Percentiles rank a stretch among this genome's conserved stretches.
phyloP scores from a whole-genome alignment of 2,888 invertebrate species.

The Geophilus truncorum region DNA sequence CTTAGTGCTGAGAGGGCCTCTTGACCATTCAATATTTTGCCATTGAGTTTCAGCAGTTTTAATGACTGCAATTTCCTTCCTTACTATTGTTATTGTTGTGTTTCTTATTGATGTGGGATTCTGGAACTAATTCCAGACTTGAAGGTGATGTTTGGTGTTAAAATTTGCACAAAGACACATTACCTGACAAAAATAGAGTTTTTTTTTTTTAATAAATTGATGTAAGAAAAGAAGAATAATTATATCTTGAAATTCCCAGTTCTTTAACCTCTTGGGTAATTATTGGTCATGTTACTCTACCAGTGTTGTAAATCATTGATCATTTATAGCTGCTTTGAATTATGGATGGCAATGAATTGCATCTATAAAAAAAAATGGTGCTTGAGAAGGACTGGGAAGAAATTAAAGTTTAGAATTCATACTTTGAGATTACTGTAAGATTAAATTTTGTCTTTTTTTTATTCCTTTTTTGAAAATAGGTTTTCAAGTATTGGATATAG shows the following conservation, averaged over 20 bases:
- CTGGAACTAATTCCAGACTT: not conserved
- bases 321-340: constrained; percentile 12
- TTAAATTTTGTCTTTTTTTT: not conserved
- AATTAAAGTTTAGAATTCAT: not conserved
- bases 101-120: not conserved
- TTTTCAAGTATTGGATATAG: not conserved
- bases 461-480: not conserved
- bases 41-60: not conserved
- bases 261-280: not conserved
- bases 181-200: not conserved
- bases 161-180: not conserved
- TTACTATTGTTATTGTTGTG: not conserved
- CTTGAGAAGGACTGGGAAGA: not conserved
- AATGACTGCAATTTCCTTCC: constrained; percentile 5
- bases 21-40: not conserved
- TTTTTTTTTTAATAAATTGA: not conserved
- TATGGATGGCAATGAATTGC: constrained; percentile 20
- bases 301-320: not conserved
- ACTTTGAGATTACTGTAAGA: too few relatives aligned
- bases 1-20: not conserved
- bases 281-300: not conserved
- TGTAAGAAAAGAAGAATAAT: not conserved
- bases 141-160: not conserved
- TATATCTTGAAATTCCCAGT: not conserved
- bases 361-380: not conserved